Conservation (phyloP, 2,113 vertebrate genomes). For the Dunckerocampus dactyliophorus region DNA sequence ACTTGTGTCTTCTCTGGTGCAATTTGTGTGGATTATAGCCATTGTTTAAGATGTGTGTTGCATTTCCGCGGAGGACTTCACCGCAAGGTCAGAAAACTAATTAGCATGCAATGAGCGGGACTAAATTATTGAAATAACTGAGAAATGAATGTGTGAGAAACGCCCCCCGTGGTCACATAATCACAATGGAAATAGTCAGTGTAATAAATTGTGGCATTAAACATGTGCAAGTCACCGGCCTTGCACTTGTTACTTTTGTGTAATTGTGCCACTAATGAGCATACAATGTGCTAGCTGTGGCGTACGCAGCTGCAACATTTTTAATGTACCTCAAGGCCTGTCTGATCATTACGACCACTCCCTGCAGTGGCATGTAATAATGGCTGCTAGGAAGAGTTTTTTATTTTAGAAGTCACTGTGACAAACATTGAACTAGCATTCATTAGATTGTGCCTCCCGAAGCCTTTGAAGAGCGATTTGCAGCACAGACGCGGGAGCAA, state of each 20-base stretch:
- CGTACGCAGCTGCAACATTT: conserved; percentile 20
- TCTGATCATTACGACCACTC: conserved; percentile 12
- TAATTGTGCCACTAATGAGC: conserved; percentile 20
- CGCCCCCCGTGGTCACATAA: conserved; percentile 16
- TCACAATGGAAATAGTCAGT: conserved; percentile 12
- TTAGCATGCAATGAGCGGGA: conserved; percentile 15
- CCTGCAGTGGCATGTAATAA: conserved; percentile 28
- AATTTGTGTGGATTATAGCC: neutral
- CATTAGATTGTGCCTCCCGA: conserved; percentile 17
- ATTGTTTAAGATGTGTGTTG: conserved; percentile 13
- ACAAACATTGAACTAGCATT: conserved; percentile 24
- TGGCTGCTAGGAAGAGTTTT: conserved; percentile 24
- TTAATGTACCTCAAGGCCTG: conserved; percentile 15
- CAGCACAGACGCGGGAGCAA: conserved; percentile 13
- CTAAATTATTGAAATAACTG: conserved; percentile 23
- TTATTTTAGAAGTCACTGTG: conserved; percentile 44
- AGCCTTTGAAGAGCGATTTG: conserved; percentile 16
- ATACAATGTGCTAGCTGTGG: conserved; percentile 15
- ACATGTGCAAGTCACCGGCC: conserved; percentile 13
- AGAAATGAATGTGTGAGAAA: conserved; percentile 19
- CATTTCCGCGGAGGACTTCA: conserved; percentile 15
- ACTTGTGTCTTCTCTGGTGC: neutral
- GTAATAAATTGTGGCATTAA: conserved; percentile 12
- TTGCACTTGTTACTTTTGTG: conserved; percentile 35
- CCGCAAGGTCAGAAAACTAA: conserved; percentile 38